phyloP scores from a whole-genome alignment of 2,797 vertebrate genomes.

The Bovichtus diacanthus region DNA sequence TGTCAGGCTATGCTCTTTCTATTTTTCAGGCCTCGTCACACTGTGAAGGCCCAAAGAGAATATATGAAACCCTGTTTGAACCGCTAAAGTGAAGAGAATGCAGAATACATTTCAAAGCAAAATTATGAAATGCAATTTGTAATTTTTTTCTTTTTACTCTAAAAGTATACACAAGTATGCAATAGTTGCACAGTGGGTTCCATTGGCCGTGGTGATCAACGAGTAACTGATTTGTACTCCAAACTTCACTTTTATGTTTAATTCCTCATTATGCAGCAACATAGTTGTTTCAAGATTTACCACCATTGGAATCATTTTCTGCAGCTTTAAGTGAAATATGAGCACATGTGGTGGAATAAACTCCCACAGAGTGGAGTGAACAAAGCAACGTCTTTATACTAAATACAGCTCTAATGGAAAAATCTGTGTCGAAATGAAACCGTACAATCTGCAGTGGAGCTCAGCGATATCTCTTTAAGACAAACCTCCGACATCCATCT shows the following conservation, averaged over 20 bases:
- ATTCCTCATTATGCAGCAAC: constrained; percentile 22
- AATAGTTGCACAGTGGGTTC: not conserved
- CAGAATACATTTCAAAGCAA: constrained; percentile 13
- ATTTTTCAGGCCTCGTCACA: constrained; percentile 57
- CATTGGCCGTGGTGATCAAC: not conserved
- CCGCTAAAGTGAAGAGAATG: not conserved
- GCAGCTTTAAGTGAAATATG: constrained; percentile 58
- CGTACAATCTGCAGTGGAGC: constrained; percentile 24
- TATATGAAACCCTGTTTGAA: constrained; percentile 35
- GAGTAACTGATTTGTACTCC: not conserved
- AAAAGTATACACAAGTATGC: not conserved
- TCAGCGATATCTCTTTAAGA: constrained; percentile 23
- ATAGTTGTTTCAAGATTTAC: constrained; percentile 40
- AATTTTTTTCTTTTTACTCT: not conserved
- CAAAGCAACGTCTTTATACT: constrained; percentile 43
- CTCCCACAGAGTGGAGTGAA: constrained; percentile 42
- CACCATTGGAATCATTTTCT: constrained; percentile 54
- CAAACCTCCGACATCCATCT: constrained; percentile 35
- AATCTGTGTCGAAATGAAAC: constrained; percentile 42
- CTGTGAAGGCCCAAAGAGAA: constrained; percentile 48
- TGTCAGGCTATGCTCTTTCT: constrained; percentile 68
- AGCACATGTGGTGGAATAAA: constrained; percentile 57
- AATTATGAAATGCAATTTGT: not conserved
- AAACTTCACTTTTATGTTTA: constrained; percentile 8
- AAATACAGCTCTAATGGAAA: constrained; percentile 55